Percentiles rank a stretch among this genome's conserved stretches.
Conservation (phyloP, 2,113 vertebrate species). For the Hippocampus comes region DNA sequence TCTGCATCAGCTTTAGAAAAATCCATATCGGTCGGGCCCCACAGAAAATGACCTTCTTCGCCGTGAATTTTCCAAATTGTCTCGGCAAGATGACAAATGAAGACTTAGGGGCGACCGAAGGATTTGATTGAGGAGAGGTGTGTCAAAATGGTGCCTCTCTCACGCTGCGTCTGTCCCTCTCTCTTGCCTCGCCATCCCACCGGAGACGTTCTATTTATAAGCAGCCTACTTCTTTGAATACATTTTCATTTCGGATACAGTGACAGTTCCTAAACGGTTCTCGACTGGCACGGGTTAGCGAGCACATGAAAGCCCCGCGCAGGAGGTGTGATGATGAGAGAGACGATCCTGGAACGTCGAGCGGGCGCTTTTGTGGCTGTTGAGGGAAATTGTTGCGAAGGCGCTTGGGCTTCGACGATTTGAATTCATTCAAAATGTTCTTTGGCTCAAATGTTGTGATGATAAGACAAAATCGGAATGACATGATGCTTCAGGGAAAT, state of each 20-base stretch:
- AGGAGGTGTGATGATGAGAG: neutral
- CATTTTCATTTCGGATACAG: constrained; percentile 62
- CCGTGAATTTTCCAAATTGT: neutral
- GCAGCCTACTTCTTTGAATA: constrained; percentile 76
- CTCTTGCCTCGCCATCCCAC: constrained; percentile 50
- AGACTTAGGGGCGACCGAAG: neutral
- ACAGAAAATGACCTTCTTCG: neutral
- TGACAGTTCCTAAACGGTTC: constrained; percentile 29
- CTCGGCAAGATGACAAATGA: neutral
- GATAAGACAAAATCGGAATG: neutral
- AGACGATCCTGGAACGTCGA: constrained; percentile 1
- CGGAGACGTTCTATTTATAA: constrained; percentile 74
- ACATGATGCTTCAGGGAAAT: neutral
- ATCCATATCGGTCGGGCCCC: no score
- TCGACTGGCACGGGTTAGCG: constrained; percentile 26
- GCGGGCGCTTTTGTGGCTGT: constrained; percentile 17
- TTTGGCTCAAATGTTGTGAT: no score
- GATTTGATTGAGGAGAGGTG: neutral
- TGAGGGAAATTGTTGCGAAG: constrained; percentile 16
- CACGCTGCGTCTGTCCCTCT: constrained; percentile 45
- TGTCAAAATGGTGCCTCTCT: constrained; percentile 1
- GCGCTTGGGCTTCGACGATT: constrained; percentile 18
- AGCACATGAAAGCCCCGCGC: constrained; percentile 24
- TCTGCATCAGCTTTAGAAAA: no score
- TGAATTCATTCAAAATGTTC: constrained; percentile 14